Conservation (phyloP, 2,888 invertebrate genomes). For the Tribolium freemani region DNA sequence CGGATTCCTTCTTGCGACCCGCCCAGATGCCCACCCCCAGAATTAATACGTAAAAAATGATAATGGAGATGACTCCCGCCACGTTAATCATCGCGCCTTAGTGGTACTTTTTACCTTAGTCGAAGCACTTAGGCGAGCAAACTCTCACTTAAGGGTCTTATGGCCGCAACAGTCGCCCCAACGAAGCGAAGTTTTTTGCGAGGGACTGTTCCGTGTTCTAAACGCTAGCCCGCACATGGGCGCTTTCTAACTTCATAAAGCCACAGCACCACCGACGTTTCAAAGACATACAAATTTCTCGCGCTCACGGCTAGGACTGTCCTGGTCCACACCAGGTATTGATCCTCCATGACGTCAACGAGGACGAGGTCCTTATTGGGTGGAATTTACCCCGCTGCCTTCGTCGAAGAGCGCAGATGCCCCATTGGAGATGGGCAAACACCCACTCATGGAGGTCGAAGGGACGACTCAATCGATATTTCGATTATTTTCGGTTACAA, state of each 20-base stretch:
- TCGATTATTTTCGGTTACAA: constrained; percentile 6
- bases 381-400: constrained; percentile 41
- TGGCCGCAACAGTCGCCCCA: constrained; percentile 91
- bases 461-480: constrained; percentile 37
- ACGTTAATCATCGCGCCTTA: constrained; percentile 83
- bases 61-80: constrained; percentile 93
- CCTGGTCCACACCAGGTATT: constrained; percentile 61
- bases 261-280: constrained; percentile 49
- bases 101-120: constrained; percentile 6
- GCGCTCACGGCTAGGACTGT: constrained; percentile 62
- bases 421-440: constrained; percentile 51
- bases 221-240: constrained; percentile 96
- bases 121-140: constrained; percentile 10
- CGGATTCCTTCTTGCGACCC: constrained; percentile 90
- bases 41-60: constrained; percentile 96
- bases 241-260: constrained; percentile 69
- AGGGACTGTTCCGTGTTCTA: constrained; percentile 96
- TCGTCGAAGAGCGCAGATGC: constrained; percentile 39
- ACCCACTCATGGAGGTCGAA: constrained; percentile 56
- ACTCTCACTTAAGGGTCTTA: constrained; percentile 53
- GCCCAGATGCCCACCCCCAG: constrained; percentile 98
- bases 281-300: constrained; percentile 59
- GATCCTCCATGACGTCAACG: constrained; percentile 66
- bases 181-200: constrained; percentile 95
- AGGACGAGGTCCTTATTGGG: constrained; percentile 56